Conservation (phyloP, 2,797 vertebrate species). For the Mormyrus proboscirostris region DNA sequence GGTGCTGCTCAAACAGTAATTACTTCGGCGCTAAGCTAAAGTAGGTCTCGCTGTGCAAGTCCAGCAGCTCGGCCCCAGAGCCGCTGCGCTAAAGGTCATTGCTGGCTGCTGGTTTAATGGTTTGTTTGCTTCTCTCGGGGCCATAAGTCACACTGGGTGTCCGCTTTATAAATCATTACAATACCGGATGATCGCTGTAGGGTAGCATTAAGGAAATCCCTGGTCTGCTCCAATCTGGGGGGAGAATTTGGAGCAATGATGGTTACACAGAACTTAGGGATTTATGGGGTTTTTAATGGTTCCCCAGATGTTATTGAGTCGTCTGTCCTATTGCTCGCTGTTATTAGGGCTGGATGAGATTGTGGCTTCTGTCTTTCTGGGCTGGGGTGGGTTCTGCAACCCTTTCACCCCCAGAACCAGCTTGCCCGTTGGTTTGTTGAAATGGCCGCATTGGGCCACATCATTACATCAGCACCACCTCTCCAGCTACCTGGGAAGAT, state of each 20-base stretch:
- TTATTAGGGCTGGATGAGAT: slow-evolving; percentile 36
- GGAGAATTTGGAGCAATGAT: not conserved
- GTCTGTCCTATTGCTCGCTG: slow-evolving; percentile 1
- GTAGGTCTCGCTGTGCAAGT: not conserved
- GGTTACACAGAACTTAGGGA: not conserved
- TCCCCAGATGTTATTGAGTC: not conserved
- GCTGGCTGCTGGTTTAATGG: not conserved
- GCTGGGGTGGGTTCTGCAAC: not conserved
- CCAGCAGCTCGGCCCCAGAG: not conserved
- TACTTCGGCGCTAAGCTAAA: not conserved
- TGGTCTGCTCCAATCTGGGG: not conserved
- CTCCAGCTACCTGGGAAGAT: not conserved
- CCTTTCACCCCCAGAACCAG: not conserved
- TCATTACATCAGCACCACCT: not conserved
- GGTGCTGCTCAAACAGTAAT: not conserved
- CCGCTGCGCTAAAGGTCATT: not conserved
- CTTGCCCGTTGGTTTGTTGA: not conserved
- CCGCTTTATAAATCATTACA: not conserved
- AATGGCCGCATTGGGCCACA: too few relatives aligned
- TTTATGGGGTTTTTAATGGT: not conserved
- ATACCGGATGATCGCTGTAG: not conserved
- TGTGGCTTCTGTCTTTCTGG: not conserved
- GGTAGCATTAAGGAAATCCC: not conserved
- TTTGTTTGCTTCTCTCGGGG: not conserved
- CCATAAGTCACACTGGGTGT: not conserved